Evolutionary conservation across 2,113 vertebrate genomes (phyloP).

Genomic region (Corythaeola cristata): DNA sequence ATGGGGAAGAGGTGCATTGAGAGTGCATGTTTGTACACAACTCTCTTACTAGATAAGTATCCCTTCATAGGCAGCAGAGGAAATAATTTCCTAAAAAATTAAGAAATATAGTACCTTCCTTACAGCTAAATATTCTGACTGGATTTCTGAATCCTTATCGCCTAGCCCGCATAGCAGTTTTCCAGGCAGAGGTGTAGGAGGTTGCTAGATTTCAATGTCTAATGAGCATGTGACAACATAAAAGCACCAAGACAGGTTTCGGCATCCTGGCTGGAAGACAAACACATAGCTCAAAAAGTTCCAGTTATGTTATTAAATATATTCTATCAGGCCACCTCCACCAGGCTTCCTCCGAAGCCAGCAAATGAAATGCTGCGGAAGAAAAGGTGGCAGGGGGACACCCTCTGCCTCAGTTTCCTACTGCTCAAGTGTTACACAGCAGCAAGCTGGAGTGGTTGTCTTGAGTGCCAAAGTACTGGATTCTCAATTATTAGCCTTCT

Average conservation of each 20-base stretch:
- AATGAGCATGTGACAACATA: neutral
- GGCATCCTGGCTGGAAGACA: neutral
- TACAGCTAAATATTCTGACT: neutral
- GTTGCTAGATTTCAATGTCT: neutral
- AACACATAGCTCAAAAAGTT: neutral
- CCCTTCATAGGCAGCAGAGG: neutral
- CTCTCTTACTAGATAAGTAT: neutral
- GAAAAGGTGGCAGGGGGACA: rapidly evolving
- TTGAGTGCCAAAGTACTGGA: neutral
- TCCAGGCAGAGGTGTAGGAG: neutral
- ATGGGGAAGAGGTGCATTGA: neutral
- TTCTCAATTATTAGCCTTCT: neutral
- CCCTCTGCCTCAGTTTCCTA: neutral
- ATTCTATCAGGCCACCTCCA: neutral
- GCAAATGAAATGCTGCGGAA: neutral
- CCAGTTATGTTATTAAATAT: neutral
- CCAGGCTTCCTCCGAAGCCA: neutral
- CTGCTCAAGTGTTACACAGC: neutral
- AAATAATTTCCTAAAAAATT: neutral
- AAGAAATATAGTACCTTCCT: neutral
- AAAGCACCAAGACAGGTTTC: neutral
- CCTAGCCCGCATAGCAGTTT: neutral
- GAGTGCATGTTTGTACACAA: neutral
- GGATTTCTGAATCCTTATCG: neutral
- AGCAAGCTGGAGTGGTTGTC: neutral